These are phyloP conservation scores for Synergus umbraculus DNA, from an alignment of 2,888 invertebrate genomes.

Conservation along the genomic window DNA sequence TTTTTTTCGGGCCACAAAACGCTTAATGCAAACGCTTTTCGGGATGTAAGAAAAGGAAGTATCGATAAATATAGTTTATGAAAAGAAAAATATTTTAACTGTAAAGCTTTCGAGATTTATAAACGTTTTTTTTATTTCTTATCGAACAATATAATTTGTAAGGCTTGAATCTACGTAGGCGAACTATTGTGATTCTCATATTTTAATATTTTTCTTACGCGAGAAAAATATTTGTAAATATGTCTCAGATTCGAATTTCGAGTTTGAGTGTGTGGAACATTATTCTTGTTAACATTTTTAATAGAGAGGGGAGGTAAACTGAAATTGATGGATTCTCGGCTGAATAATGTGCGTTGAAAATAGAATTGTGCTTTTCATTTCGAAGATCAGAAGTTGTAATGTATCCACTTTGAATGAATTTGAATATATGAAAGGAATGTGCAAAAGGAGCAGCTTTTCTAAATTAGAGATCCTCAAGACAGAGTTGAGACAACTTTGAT, in stretches of 20 bases:
- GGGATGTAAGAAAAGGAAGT: background rate
- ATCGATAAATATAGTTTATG: background rate
- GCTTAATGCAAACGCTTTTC: background rate
- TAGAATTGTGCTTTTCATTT: background rate
- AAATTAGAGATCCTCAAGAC: too few relatives aligned
- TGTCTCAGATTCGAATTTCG: slow-evolving; percentile 3
- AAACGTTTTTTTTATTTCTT: background rate
- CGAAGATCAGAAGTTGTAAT: background rate
- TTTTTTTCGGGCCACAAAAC: background rate
- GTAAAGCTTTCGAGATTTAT: background rate
- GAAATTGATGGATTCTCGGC: background rate
- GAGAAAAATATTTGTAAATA: slow-evolving; percentile 4
- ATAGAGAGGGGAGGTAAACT: background rate
- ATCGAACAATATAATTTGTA: background rate
- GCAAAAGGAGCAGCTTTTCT: background rate
- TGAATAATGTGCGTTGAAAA: background rate
- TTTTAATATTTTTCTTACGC: background rate
- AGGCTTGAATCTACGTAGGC: background rate
- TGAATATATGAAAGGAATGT: background rate
- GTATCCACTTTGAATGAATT: background rate
- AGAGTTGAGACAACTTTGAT: too few relatives aligned
- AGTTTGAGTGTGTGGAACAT: background rate
- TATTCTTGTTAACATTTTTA: background rate
- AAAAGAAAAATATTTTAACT: background rate
- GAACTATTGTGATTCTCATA: background rate